Evolutionary conservation across 2,888 invertebrate genomes (phyloP), one percentile per base, ranked within the genome.

Genomic region (Rhamnusium bicolor): DNA sequence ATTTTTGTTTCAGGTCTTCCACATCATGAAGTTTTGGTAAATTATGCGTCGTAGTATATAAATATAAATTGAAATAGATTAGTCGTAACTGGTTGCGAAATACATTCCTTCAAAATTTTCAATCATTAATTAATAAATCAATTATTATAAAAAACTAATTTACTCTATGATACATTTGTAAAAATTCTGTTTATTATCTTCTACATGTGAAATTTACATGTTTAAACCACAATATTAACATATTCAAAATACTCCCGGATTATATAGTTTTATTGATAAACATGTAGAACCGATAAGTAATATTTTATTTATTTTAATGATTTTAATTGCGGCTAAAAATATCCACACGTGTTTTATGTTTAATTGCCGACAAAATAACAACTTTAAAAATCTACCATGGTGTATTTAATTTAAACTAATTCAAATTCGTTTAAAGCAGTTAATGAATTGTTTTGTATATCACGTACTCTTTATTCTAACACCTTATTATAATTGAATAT

Each of bases 341-440:
- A 27, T 56, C 21, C 12, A 27, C 54, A 56, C 54, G 54, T 56
- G 54, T n/a, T 56, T 56, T n/a, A 27, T 27, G 27, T 27, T 56
- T 56, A 56, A 56, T 56, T 56, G 14, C 21, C 27, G n/a, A 27
- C 24, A n/a, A 12, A 53, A 21, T 21, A 53, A 21, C 21, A 53
- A 2, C 24, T 21, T 53, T 14, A 40, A n/a, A 21, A 53, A 53
- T 53, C 12, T 19, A 24, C 3, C 21, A 21, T 53, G 21, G 6
- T 49, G n/a, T 16, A 21, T 21, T 53, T 40, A 12, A 24, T 53
- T 53, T 21, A 19, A 53, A 53, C 10, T 53, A 53, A 19, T 21
- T 21, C n/a, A 51, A 53, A 40, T 40, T 12, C 8, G 21, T 19
- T 53, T 8, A 1, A 21, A 21, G 12, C n/a, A 24, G 5, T 53